These are phyloP conservation scores for Lamproptera curius DNA, from an alignment of 2,888 invertebrate genomes.

Conservation along the genomic window DNA sequence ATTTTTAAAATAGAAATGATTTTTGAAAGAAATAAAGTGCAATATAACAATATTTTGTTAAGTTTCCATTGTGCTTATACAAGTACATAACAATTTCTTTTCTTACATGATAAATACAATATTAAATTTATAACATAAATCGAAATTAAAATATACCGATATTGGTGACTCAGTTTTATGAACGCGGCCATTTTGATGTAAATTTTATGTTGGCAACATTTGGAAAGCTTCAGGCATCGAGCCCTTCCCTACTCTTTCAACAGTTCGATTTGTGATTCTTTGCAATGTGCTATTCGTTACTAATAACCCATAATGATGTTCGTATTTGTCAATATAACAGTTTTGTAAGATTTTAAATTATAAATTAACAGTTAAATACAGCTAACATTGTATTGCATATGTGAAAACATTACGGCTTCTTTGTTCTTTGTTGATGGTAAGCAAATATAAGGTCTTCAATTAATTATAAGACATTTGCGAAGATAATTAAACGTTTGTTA, in stretches of 20 bases:
- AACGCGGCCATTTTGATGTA: slow-evolving; percentile 3
- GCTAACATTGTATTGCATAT: neutral
- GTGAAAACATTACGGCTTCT: slow-evolving; percentile 2
- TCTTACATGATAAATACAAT: no score
- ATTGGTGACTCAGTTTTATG: neutral
- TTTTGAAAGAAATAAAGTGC: no score
- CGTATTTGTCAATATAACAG: slow-evolving; percentile 3
- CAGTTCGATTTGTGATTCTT: neutral
- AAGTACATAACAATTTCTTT: no score
- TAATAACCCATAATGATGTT: no score
- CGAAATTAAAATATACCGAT: no score
- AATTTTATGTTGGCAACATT: slow-evolving; percentile 16
- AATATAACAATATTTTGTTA: no score
- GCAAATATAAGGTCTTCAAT: neutral
- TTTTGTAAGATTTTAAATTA: neutral
- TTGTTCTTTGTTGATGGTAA: slow-evolving; percentile 13
- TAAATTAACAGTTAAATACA: neutral
- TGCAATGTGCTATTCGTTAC: neutral
- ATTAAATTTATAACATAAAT: no score
- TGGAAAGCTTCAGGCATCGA: neutral
- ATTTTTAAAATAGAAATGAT: no score
- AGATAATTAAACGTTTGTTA: no score
- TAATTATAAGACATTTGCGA: neutral
- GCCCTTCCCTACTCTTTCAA: neutral
- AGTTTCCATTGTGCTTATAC: no score